Evolutionary conservation across 2,888 invertebrate genomes (phyloP), one percentile per base, ranked within the genome.

Genomic region (Polymixis lichenea): DNA sequence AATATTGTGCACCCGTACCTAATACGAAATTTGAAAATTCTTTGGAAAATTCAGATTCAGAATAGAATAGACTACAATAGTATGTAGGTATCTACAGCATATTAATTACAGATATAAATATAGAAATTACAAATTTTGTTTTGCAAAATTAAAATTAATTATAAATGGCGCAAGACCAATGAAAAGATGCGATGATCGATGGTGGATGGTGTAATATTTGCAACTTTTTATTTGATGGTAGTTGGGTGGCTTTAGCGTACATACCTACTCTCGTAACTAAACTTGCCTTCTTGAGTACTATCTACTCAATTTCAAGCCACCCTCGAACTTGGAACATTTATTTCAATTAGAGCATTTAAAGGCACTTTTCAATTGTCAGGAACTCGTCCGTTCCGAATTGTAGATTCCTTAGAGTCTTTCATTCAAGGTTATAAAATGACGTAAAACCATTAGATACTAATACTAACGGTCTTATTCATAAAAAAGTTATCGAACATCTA

Each of bases 201-300:
- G 51, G 51, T 53, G 22, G 51, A 53, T 51, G 3, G 8, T 53
- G 51, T 53, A 2, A 22, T 53, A 53, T 9, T 53, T 53, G 9
- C 53, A 53, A 11, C 22, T 22, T 22, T 22, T 53, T n/a, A 53
- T 53, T 53, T 53, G 9, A 53, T 53, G 11, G 11, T n/a, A 22
- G 22, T 53, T 53, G 11, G 17, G 17, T 49, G 49, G 49, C 49
- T 49, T 49, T 49, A 22, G 22, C 9, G 9, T 53, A 3, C 22
- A 11, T 43, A 43, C 9, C 43, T 9, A 11, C 11, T 22, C 3
- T 9, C 9, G 53, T 53, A 9, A n/a, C 22, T 22, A 11, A 11
- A n/a, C 55, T n/a, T 55, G n/a, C n/a, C 55, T 55, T 55, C n/a
- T 55, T 55, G 55, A n/a, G 55, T 22, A 53, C n/a, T 55, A 55